Base-by-base conservation (phyloP, 2,888 invertebrate genomes). In the Hesperia comma region DNA sequence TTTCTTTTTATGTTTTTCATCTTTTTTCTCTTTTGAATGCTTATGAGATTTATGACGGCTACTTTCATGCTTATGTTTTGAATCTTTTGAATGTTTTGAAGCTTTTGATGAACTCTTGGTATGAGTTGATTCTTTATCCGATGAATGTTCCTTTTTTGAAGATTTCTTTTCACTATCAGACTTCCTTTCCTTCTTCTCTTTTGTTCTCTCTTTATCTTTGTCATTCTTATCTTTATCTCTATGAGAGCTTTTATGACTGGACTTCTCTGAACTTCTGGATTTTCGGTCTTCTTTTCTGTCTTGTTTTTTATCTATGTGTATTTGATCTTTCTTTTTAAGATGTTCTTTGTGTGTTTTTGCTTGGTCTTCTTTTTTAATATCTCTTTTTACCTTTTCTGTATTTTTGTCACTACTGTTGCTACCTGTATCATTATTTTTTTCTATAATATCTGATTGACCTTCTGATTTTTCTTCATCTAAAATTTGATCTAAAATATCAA, bases 401-500 rank as follows among this genome's bases (percentile, higher is more conserved):
- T 68, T 75, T 75, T 76, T 80, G 14, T 72, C 70, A 43, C 72
- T 74, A 56, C 57, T 71, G 62, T 75, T 76, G 69, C 71, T 74
- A n/a, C 74, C 70, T 69, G 72, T 75, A 46, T 73, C 77, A 70
- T 75, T 74, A 67, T 74, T 79, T 63, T 74, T 69, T 60, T 68
- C 61, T 61, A 69, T 70, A 70, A 63, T 71, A 72, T 57, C 73
- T 71, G 61, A 64, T 54, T 67, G 56, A 57, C 74, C 71, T 63
- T 74, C 75, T 37, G 69, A 67, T 73, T 86, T 89, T 77, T 92
- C 91, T 79, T 91, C 93, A 84, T 92, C 88, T 71, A 93, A 79
- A 76, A 93, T 93, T 83, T 93, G 88, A 74, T 86, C 93, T 69
- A 93, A 78, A 53, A 93, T 91, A 78, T 93, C 93, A 86, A 93